Base-by-base conservation (phyloP, 1,140 invertebrate species). In the Drosophila triauraria region DNA sequence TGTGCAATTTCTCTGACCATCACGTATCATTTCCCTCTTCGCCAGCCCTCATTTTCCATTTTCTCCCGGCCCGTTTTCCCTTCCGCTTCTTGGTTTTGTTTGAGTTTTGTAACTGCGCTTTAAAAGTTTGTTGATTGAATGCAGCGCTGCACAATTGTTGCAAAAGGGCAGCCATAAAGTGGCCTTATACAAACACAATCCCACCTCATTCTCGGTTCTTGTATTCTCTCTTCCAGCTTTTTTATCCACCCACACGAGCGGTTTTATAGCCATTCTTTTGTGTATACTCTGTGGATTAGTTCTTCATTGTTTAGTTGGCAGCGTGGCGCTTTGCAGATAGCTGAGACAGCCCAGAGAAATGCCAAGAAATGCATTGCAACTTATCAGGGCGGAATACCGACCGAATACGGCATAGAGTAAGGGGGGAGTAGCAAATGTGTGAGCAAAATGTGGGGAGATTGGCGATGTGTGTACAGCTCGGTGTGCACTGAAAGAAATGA, bases 121-220 rank as follows among this genome's bases (percentile, higher is more conserved):
- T 88, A 87, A 88, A 88, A 84, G 64, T 88, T 88, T 88, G 85
- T 78, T 88, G 84, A 88, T 88, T 88, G 85, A 88, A 88, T 88
- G 84, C 85, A 90, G 78, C 84, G 65, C 77, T 90, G 84, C 84
- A 90, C 84, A 87, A 88, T 88, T 88, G 84, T 90, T 88, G 85
- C 84, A 84, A 90, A 79, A 84, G 84, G 81, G 81, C 81, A 88
- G 84, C 80, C 74, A 90, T 88, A 90, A 88, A 90, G 84, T 88
- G 85, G 84, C 81, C 81, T 78, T 88, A 90, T 69, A 47, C 71
- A 65, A 65, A 82, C 78, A 48, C 57, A 60, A 47, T 42, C 32
- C 64, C 42, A 48, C 51, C 51, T 25, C 53, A 47, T 30, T 46
- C 69, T n/a, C 58, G 48, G 56, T 35, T 47, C 20, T 17, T 43